phyloP scores from a whole-genome alignment of 2,888 invertebrate genomes.

The Nezara viridula region DNA sequence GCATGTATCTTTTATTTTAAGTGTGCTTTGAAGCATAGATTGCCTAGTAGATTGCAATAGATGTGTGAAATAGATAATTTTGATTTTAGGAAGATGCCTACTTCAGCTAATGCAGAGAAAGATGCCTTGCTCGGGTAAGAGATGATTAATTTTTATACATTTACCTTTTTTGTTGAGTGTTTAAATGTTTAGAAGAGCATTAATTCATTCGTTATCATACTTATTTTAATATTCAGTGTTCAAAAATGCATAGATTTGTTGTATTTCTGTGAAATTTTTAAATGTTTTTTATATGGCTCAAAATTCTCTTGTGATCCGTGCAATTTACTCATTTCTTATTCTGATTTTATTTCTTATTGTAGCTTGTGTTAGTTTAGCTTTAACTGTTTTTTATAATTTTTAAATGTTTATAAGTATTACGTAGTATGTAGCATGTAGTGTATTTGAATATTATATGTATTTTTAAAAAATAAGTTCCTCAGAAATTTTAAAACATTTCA shows the following conservation, averaged over 20 bases:
- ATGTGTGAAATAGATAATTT: constrained; percentile 65
- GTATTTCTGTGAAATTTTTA: background rate
- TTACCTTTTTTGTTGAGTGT: background rate
- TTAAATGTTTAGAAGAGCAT: constrained; percentile 46
- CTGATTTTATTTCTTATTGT: constrained; percentile 16
- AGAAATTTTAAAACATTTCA: constrained; percentile 8
- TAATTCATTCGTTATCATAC: background rate
- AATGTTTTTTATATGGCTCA: background rate
- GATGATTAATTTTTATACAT: constrained; percentile 27
- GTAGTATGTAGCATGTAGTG: constrained; percentile 34
- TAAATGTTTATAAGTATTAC: background rate
- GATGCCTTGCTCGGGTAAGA: constrained; percentile 90
- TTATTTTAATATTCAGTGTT: constrained; percentile 28
- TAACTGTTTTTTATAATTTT: constrained; percentile 19
- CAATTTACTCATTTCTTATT: background rate
- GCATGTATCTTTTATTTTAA: constrained; percentile 30
- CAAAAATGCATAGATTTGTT: background rate
- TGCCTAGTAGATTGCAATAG: constrained; percentile 62
- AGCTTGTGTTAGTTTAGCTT: constrained; percentile 34
- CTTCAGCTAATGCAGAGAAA: constrained; percentile 83
- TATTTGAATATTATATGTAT: background rate
- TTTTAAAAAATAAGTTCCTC: constrained; percentile 36
- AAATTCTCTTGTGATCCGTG: background rate
- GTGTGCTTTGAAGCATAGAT: constrained; percentile 54
- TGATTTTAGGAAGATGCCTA: constrained; percentile 76